Base-by-base conservation (phyloP, 1,140 invertebrate genomes). In the Callitettix versicolor region DNA sequence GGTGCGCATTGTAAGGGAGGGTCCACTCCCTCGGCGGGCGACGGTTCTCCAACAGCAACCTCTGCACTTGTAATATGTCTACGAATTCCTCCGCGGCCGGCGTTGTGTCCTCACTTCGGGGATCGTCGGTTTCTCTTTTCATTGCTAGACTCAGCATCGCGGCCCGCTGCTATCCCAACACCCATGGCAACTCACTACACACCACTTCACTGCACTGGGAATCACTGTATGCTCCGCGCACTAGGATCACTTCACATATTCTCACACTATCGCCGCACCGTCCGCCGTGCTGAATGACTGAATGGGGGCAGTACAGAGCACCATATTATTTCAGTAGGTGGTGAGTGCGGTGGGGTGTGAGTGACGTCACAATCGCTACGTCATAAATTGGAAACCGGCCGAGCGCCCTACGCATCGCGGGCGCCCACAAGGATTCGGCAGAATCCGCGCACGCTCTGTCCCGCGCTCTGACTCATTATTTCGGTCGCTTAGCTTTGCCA, bases 1-100 rank as follows among this genome's bases (percentile, higher is more conserved):
- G 3, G 24, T 44, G 41, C 15, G 53, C 40, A 44, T 33, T 41
- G 22, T 54, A 26, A 17, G 5, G 49, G 24, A 17, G 15, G 1
- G 14, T 26, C 18, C 46, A n/a, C 46, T 48, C 24, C 6, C 34
- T 14, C 11, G 40, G 40, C 11, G 15, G 20, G 1, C 14, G 24
- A 17, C 9, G 2, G 14, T 9, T 50, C 20, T 50, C 48, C 30
- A 26, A 30, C 43, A 55, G 44, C 3, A 55, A 38, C 33, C 54
- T 48, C 44, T 55, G 54, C 26, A 55, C 54, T 15, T 46, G 43
- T 15, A 55, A 22, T 14, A 55, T 55, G 22, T 55, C 54, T 6
- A 55, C 43, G 21, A 55, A 55, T 41, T 54, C 53, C 20, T 43
- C 40, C 20, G 4, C 6, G n/a, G 17, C 15, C 9, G 14, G 48